A percentile compares a stretch with the other conserved stretches of the same genome.
Evolutionary conservation across 2,113 vertebrate species (phyloP).

Genomic region (Isichthys henryi): DNA sequence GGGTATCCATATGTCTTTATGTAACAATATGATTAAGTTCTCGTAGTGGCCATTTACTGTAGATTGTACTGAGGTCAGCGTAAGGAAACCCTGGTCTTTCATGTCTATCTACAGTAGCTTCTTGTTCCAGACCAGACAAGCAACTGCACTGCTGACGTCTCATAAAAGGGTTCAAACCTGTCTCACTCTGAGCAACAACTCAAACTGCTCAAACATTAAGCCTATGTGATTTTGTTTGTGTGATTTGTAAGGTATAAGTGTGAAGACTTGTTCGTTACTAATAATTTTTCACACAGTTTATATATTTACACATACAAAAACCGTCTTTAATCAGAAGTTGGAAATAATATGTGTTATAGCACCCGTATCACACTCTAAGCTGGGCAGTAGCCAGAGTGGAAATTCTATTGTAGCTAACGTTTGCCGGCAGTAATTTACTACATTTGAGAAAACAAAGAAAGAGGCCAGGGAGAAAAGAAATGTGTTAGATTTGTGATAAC

Average conservation of each 20-base stretch:
- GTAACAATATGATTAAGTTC: not conserved
- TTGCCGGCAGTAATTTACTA: not conserved
- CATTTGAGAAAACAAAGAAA: not conserved
- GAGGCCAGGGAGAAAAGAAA: not conserved
- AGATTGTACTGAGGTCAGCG: not conserved
- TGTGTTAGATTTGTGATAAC: not conserved
- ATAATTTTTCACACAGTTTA: not conserved
- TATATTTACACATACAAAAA: not conserved
- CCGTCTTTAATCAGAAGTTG: not conserved
- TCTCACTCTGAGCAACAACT: not conserved
- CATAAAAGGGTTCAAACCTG: not conserved
- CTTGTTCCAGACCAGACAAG: not conserved
- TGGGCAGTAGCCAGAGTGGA: not conserved
- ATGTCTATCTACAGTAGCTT: not conserved
- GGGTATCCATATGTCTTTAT: not conserved
- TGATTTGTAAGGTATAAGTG: not conserved
- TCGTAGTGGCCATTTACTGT: not conserved
- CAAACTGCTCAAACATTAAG: not conserved
- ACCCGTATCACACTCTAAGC: not conserved
- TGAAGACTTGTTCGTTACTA: not conserved
- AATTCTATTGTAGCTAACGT: not conserved
- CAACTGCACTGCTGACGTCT: not conserved
- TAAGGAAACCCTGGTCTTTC: not conserved
- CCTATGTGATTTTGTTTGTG: not conserved
- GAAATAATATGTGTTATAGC: not conserved